Conservation (phyloP, 2,113 vertebrate species). For the Phyllopteryx taeniolatus region DNA sequence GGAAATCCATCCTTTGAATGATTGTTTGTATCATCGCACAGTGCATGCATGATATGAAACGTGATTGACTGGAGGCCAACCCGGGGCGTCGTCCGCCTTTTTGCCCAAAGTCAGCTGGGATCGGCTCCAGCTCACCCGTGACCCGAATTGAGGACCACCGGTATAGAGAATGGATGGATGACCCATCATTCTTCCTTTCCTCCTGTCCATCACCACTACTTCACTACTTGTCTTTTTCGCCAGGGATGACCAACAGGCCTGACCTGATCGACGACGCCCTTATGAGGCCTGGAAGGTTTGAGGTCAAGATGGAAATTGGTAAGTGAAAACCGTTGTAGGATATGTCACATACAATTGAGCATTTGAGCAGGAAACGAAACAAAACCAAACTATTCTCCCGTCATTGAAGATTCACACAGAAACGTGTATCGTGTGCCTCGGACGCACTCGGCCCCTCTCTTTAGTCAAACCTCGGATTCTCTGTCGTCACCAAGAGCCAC, state of each 20-base stretch:
- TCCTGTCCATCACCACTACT: background rate
- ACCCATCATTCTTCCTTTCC: background rate
- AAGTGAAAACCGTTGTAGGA: slow-evolving; percentile 6
- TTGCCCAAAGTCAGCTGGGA: too few species aligned
- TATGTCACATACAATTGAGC: background rate
- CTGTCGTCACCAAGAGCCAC: too few species aligned
- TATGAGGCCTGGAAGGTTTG: slow-evolving; percentile 93
- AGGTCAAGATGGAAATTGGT: slow-evolving; percentile 99
- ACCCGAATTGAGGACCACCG: too few species aligned
- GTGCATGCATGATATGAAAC: too few species aligned
- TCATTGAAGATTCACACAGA: background rate
- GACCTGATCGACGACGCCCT: slow-evolving; percentile 98
- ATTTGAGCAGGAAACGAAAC: background rate
- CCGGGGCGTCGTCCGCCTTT: too few species aligned
- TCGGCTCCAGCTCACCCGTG: too few species aligned
- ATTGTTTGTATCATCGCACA: too few species aligned
- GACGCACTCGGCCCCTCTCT: too few species aligned
- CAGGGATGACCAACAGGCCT: slow-evolving; percentile 98
- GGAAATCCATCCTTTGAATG: background rate
- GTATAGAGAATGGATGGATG: background rate
- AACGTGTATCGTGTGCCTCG: background rate
- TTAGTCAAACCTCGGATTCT: too few species aligned
- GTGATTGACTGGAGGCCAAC: too few species aligned
- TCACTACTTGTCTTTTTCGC: background rate
- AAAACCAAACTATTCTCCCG: background rate